These are phyloP conservation scores for Sterna hirundo DNA, from an alignment of 2,113 vertebrate genomes.

Conservation along the genomic window DNA sequence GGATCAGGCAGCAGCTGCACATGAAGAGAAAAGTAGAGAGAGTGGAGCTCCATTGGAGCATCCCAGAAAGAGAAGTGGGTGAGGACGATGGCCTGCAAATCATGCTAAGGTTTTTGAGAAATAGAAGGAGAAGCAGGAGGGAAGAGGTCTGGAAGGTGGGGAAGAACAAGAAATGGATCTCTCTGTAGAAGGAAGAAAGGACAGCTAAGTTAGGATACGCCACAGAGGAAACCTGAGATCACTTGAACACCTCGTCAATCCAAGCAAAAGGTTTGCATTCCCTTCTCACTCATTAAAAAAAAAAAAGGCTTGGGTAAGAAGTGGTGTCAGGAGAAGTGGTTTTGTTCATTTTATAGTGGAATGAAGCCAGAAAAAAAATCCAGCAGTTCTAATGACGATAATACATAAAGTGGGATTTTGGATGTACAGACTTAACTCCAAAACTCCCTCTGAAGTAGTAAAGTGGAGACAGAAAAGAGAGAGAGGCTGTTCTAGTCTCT, in stretches of 20 bases:
- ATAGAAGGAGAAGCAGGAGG: background rate
- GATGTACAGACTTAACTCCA: background rate
- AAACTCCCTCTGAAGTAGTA: background rate
- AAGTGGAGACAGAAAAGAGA: background rate
- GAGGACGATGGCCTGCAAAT: background rate
- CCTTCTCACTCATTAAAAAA: background rate
- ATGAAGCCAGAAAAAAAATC: background rate
- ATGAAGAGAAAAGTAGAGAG: background rate
- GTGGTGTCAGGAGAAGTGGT: background rate
- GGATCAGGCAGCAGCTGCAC: background rate
- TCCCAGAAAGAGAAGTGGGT: background rate
- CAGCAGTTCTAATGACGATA: background rate
- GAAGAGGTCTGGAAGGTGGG: background rate
- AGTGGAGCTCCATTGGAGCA: background rate
- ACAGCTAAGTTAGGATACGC: background rate
- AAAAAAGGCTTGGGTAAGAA: background rate
- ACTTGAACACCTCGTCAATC: background rate
- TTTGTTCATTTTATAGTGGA: background rate
- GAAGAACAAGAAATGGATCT: background rate
- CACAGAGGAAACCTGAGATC: background rate
- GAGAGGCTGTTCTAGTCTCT: background rate
- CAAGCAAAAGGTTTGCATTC: background rate
- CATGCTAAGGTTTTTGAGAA: background rate
- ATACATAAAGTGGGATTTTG: background rate
- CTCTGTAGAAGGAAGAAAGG: background rate